Evolutionary conservation across 2,888 invertebrate genomes (phyloP).

Genomic region (Syrphus vitripennis): DNA sequence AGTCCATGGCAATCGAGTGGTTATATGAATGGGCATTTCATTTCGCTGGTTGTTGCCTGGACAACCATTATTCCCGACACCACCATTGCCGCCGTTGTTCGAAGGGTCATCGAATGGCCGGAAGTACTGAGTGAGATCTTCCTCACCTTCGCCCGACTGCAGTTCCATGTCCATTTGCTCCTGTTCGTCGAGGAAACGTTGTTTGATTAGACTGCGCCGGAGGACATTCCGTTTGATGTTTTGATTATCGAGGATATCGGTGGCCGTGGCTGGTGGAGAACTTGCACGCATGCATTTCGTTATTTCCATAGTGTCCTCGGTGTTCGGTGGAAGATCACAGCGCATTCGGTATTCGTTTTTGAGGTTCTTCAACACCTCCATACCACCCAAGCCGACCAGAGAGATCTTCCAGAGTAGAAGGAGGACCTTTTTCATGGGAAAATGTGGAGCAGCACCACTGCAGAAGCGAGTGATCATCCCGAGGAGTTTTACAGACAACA

Average conservation of each 20-base stretch:
- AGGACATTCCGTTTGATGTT: constrained; percentile 89
- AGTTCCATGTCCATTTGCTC: constrained; percentile 88
- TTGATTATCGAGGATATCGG: constrained; percentile 93
- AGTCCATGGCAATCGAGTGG: constrained; percentile 92
- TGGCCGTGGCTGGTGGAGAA: constrained; percentile 96
- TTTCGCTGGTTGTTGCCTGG: constrained; percentile 77
- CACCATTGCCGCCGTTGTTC: constrained; percentile 47
- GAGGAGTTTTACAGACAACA: constrained; percentile 93
- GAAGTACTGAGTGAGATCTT: constrained; percentile 80
- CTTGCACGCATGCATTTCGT: constrained; percentile 96
- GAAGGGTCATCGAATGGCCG: constrained; percentile 81
- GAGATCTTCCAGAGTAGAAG: constrained; percentile 97
- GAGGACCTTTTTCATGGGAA: constrained; percentile 99
- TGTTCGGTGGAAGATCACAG: constrained; percentile 88
- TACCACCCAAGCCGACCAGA: constrained; percentile 95
- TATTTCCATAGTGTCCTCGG: constrained; percentile 97
- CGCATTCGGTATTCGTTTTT: constrained; percentile 88
- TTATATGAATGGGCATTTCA: constrained; percentile 77
- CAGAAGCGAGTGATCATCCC: constrained; percentile 98
- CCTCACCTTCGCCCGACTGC: constrained; percentile 84
- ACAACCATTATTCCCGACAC: constrained; percentile 24
- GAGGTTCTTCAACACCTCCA: constrained; percentile 89
- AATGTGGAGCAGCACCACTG: constrained; percentile 97
- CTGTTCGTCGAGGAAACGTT: constrained; percentile 93
- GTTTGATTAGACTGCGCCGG: constrained; percentile 92